Percentiles rank a stretch among this genome's conserved stretches.
These are phyloP conservation scores for Lutraria lutraria DNA, from an alignment of 2,888 invertebrate species.

Conservation along the genomic window DNA sequence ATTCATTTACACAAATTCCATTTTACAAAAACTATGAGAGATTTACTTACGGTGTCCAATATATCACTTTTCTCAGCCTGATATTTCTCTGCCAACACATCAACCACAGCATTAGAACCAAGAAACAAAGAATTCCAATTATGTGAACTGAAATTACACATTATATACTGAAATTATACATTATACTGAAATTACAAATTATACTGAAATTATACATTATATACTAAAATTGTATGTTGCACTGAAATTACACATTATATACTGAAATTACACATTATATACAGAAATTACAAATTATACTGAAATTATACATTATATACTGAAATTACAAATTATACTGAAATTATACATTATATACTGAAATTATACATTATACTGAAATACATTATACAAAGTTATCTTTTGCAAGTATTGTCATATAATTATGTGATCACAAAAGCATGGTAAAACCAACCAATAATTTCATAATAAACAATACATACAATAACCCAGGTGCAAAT, in stretches of 20 bases:
- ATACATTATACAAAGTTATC: too few relatives aligned
- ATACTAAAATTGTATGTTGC: too few relatives aligned
- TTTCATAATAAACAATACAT: too few relatives aligned
- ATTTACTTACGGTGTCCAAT: constrained; percentile 84
- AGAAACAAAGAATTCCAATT: constrained; percentile 99
- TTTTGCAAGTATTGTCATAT: too few relatives aligned
- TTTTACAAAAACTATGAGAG: too few relatives aligned
- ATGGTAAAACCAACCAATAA: too few relatives aligned
- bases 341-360: constrained; percentile 66
- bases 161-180: constrained; percentile 66
- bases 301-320: constrained; percentile 66
- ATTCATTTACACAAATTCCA: too few relatives aligned
- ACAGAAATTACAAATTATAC: constrained; percentile 98
- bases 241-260: constrained; percentile 66
- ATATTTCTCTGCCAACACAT: constrained; percentile 94
- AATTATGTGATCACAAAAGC: too few relatives aligned
- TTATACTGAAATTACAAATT: constrained; percentile 67
- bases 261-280: constrained; percentile 66
- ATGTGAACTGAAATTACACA: constrained; percentile 88
- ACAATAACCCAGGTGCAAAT: too few relatives aligned
- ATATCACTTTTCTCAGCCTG: constrained; percentile 94
- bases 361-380: constrained; percentile 48
- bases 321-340: constrained; percentile 71
- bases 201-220: constrained; percentile 66
- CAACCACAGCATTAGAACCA: constrained; percentile 96